Evolutionary conservation across 2,797 vertebrate species (phyloP), one percentile per base, ranked within the genome.

Genomic region (Acanthiza pusilla): DNA sequence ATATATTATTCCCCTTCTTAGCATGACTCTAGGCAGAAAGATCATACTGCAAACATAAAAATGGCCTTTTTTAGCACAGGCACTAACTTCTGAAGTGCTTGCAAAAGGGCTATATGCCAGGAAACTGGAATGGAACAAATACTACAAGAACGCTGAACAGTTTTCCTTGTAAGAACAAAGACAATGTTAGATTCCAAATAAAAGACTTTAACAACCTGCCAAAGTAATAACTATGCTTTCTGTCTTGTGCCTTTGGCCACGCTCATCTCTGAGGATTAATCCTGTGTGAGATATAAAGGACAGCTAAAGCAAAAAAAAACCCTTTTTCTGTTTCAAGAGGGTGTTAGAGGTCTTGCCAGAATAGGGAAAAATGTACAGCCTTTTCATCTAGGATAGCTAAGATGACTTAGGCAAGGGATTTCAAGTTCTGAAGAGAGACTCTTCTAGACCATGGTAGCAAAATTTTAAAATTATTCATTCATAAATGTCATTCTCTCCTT

Each of bases 141-240:
- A 62, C 80, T 92, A 38, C 66, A 82, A 78, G 32, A 55, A 73
- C 62, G 71, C 43, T 75, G 55, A 89, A 68, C 34, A 68, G 42
- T 90, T 86, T 91, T 83, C 32, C 72, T 75, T 91, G 55, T 82
- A 85, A 82, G 67, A 88, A 85, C 71, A 90, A 80, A 86, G 76
- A 83, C 40, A 75, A 83, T 61, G 61, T 89, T 84, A 85, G 74
- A 89, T 78, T 86, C 47, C 77, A 91, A 95, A 94, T 86, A 81
- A 89, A 96, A 85, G 86, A 48, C 55, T 87, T 91, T 79, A 95
- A 93, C 60, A 93, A 43, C 40, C 55, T 89, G 53, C 26, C 71
- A 87, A 50, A 89, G 80, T 42, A 93, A 73, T 90, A 95, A 87
- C 67, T 73, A 22, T 76, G 27, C 51, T 80, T 96, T 93, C 70